Conservation (phyloP, 2,888 invertebrate genomes). For the Aproaerema taeniolella region DNA sequence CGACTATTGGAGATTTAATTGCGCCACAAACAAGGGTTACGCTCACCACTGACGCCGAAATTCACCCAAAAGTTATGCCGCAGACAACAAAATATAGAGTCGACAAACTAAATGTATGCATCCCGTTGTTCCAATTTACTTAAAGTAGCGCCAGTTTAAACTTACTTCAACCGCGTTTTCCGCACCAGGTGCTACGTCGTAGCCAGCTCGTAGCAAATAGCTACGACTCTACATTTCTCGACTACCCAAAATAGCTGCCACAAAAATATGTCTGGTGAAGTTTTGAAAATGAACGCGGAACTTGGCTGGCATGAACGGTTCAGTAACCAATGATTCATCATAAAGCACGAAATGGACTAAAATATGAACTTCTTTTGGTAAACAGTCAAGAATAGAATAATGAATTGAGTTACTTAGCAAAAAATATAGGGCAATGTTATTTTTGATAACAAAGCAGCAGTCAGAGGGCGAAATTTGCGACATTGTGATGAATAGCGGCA, state of each 20-base stretch:
- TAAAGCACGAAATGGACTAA: too few relatives aligned
- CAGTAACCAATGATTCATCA: not conserved
- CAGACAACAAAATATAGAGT: too few relatives aligned
- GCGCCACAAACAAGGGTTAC: constrained; percentile 15
- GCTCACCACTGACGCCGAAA: not conserved
- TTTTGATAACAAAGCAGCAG: not conserved
- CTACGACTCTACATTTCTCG: not conserved
- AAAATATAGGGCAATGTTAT: too few relatives aligned
- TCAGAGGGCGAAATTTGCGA: not conserved
- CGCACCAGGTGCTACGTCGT: constrained; percentile 6
- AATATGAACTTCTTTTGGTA: too few relatives aligned
- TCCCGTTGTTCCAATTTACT: not conserved
- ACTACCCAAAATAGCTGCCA: not conserved
- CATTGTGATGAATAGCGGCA: constrained; percentile 42
- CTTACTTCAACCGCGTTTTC: constrained; percentile 1
- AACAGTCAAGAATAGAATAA: too few relatives aligned
- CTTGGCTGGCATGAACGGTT: not conserved
- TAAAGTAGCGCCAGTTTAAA: constrained; percentile 3
- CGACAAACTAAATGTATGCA: not conserved
- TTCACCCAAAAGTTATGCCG: too few relatives aligned
- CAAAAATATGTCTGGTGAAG: not conserved
- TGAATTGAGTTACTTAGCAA: too few relatives aligned
- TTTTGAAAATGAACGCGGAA: not conserved
- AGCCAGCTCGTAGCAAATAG: constrained; percentile 1
- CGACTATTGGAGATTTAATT: constrained; percentile 39